These are phyloP conservation scores for Caenorhabditis auriculariae DNA, from an alignment of 2,888 invertebrate genomes.

Conservation along the genomic window DNA sequence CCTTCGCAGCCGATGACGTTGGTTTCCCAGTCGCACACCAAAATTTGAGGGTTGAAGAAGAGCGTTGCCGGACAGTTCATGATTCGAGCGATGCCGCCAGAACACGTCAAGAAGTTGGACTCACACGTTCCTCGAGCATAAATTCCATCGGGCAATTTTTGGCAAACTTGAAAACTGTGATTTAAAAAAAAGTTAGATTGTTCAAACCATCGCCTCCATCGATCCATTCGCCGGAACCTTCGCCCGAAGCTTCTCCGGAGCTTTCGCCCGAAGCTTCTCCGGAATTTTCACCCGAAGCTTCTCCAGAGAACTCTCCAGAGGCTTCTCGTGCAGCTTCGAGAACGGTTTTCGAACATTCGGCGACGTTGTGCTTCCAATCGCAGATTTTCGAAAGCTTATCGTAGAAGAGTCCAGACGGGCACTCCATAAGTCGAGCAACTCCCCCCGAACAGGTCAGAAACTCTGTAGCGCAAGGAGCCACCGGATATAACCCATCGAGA, in stretches of 20 bases:
- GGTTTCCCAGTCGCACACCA: conserved; percentile 14
- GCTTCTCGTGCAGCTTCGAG: conserved; percentile 5
- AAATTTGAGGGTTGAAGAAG: conserved; percentile 14
- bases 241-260: conserved; percentile 5
- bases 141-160: conserved; percentile 19
- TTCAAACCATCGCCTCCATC: too few relatives aligned
- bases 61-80: conserved; percentile 20
- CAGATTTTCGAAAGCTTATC: conserved; percentile 14
- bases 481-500: conserved; percentile 19
- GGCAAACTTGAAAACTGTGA: too few relatives aligned
- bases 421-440: conserved; percentile 26
- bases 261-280: conserved; percentile 11
- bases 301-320: conserved; percentile 14
- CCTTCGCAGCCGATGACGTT: conserved; percentile 5
- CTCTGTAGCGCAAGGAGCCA: conserved; percentile 17
- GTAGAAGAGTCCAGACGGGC: conserved; percentile 23
- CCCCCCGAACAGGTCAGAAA: conserved; percentile 28
- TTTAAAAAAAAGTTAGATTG: too few relatives aligned
- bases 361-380: conserved; percentile 19
- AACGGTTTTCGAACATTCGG: conserved; percentile 9
- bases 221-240: conserved; percentile 5
- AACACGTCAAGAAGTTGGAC: conserved; percentile 13
- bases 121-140: conserved; percentile 7
- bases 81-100: conserved; percentile 14
- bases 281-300: conserved; percentile 8